Evolutionary conservation across 2,888 invertebrate species (phyloP).

Genomic region (Morpho achilles): DNA sequence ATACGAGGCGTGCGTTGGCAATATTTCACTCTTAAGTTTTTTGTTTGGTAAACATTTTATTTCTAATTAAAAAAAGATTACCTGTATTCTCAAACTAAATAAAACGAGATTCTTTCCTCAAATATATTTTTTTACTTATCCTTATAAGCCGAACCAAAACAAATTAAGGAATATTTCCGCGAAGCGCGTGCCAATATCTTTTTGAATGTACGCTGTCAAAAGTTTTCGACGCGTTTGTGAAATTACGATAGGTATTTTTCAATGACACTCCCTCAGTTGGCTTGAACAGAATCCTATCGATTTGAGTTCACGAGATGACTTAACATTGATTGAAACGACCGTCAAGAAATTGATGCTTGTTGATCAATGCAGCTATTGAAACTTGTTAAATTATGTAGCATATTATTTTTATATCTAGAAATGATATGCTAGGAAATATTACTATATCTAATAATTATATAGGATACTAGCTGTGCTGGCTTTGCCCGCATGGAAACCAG

Average conservation of each 20-base stretch:
- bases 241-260: slow-evolving; percentile 58
- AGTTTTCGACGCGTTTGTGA: slow-evolving; percentile 48
- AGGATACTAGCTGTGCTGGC: no score
- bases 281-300: slow-evolving; percentile 3
- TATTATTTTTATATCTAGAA: no score
- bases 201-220: slow-evolving; percentile 30
- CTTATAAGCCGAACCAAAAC: slow-evolving; percentile 31
- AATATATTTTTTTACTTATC: slow-evolving; percentile 35
- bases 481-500: no score
- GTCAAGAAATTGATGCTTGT: no score
- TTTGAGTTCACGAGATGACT: neutral
- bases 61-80: slow-evolving; percentile 21
- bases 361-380: no score
- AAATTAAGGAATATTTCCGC: slow-evolving; percentile 36
- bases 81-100: slow-evolving; percentile 27
- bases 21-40: neutral
- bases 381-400: no score
- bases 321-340: neutral
- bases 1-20: neutral
- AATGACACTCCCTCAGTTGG: slow-evolving; percentile 35
- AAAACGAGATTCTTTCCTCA: slow-evolving; percentile 28
- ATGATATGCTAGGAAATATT: no score
- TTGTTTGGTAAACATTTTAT: slow-evolving; percentile 3
- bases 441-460: no score
- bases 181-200: slow-evolving; percentile 29